phyloP scores from a whole-genome alignment of 2,797 vertebrate genomes.

The Salmo trutta region DNA sequence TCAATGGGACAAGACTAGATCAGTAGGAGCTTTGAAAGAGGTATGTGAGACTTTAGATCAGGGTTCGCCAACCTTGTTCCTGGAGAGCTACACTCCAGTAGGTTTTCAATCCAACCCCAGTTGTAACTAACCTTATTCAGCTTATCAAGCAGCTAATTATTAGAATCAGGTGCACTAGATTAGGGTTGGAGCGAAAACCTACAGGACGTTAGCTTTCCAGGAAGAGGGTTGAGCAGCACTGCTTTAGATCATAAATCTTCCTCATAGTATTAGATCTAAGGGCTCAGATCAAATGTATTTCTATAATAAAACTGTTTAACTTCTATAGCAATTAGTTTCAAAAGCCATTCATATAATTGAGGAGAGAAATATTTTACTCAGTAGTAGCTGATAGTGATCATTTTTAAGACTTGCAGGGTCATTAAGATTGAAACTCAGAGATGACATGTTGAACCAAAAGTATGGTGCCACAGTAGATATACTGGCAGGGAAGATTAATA shows the following conservation, averaged over 20 bases:
- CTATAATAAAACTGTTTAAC: background rate
- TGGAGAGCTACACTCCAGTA: too few relatives aligned
- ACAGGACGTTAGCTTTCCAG: too few relatives aligned
- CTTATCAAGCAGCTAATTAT: too few relatives aligned
- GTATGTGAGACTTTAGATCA: slow-evolving; percentile 8
- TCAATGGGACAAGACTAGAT: background rate
- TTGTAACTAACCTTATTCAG: too few relatives aligned
- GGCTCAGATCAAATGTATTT: background rate
- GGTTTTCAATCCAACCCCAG: too few relatives aligned
- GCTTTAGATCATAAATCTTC: too few relatives aligned
- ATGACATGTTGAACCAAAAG: background rate
- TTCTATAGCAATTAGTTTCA: background rate
- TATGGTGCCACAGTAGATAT: background rate
- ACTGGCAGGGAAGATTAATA: slow-evolving; percentile 11
- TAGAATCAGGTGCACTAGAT: too few relatives aligned
- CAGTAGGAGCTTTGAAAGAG: background rate
- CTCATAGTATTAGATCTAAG: background rate
- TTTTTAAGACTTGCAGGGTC: background rate
- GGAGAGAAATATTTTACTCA: too few relatives aligned
- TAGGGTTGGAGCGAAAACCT: too few relatives aligned
- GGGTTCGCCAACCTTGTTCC: too few relatives aligned
- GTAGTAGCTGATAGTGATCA: background rate
- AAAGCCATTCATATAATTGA: background rate
- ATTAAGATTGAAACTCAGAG: background rate
- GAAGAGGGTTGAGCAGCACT: too few relatives aligned